These are phyloP conservation scores for Pseudocheirus occidentalis DNA, from an alignment of 2,797 vertebrate species.

Conservation along the genomic window DNA sequence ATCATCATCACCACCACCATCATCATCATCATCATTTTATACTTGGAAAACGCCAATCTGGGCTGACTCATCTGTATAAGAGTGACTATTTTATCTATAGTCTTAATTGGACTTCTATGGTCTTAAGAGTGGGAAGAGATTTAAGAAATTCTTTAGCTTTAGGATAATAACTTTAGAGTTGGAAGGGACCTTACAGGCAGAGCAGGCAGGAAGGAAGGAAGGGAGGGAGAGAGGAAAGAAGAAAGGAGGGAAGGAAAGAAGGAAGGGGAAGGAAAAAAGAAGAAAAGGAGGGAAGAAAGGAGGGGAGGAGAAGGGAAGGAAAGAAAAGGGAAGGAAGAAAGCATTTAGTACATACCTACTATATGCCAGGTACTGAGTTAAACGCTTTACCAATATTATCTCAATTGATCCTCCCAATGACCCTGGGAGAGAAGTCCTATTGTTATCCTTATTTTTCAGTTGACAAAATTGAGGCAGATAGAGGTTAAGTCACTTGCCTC, in stretches of 20 bases:
- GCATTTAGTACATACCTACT: neutral
- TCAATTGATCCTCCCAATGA: neutral
- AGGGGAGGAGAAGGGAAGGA: neutral
- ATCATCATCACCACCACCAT: neutral
- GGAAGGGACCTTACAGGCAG: neutral
- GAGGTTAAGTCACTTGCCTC: neutral
- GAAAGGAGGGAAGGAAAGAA: neutral
- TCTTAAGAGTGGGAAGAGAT: neutral
- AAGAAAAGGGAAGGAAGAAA: neutral
- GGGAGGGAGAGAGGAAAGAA: too few species aligned
- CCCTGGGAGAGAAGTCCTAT: neutral
- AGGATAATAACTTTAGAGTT: neutral
- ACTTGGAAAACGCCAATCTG: neutral
- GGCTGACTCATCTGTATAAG: neutral
- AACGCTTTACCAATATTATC: neutral
- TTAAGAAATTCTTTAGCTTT: neutral
- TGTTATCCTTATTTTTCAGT: neutral
- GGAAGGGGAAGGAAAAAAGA: too few species aligned
- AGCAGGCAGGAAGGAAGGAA: neutral
- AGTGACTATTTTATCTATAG: neutral
- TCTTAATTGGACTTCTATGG: neutral
- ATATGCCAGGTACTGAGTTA: neutral
- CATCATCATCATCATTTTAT: neutral
- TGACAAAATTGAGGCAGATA: neutral
- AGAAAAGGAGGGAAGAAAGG: too few species aligned